These are phyloP conservation scores for Gymnocephalus cernua DNA, from an alignment of 2,113 vertebrate genomes.

Conservation along the genomic window DNA sequence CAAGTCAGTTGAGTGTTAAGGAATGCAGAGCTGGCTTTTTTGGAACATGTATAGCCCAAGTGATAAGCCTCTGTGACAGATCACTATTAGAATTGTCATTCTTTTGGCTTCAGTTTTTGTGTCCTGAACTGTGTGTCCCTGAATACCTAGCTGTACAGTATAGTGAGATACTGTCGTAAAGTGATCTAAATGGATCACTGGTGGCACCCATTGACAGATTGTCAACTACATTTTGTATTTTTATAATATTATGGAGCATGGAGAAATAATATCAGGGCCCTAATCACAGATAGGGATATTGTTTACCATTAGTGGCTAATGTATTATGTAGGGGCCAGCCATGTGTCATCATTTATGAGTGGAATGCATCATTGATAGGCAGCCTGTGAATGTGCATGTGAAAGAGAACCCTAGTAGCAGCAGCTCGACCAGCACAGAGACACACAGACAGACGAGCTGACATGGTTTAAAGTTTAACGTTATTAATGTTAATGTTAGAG, in stretches of 20 bases:
- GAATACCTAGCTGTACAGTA: not conserved
- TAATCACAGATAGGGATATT: not conserved
- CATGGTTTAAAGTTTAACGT: not conserved
- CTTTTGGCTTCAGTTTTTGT: conserved; percentile 32
- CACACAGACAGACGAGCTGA: not conserved
- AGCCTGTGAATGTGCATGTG: not conserved
- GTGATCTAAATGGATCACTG: not conserved
- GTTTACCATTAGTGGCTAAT: not conserved
- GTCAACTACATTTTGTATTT: no score
- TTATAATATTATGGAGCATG: no score
- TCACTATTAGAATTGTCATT: conserved; percentile 39
- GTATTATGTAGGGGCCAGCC: not conserved
- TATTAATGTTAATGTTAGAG: not conserved
- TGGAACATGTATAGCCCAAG: conserved; percentile 18
- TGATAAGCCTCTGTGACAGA: conserved; percentile 53
- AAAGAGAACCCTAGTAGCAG: not conserved
- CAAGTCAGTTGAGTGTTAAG: conserved; percentile 12
- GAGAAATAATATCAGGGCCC: not conserved
- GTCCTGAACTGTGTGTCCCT: conserved; percentile 25
- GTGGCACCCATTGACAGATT: not conserved
- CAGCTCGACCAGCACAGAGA: not conserved
- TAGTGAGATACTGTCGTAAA: not conserved
- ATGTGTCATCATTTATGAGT: not conserved
- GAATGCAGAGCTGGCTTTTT: conserved; percentile 34
- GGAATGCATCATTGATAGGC: not conserved